Base-by-base conservation (phyloP, 2,797 vertebrate species). In the Chrysolophus pictus region DNA sequence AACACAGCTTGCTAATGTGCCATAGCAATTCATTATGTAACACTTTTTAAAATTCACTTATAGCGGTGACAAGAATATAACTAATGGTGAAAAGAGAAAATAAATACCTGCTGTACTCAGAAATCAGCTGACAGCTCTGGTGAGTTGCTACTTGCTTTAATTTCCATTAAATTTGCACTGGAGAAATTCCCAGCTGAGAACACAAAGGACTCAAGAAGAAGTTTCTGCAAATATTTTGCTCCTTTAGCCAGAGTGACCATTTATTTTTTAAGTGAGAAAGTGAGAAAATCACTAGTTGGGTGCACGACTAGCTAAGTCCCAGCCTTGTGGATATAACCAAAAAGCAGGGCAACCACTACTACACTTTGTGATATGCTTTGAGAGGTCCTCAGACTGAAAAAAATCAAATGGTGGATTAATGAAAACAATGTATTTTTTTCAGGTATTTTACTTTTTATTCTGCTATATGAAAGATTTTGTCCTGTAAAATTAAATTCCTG, bases 31-130 rank as follows among this genome's bases (percentile, higher is more conserved):
- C 88, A 84, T 18, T 72, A 67, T 15, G 29, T 64, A 93, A 91
- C 1, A 1, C 42, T 75, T 73, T 42, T 72, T 1, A 74, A 81
- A 92, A 87, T 41, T 87, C 39, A 77, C 71, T 91, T 87, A 56
- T 8, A 75, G n/a, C 0, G 0, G 37, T 55, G 77, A 75, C 59
- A 91, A 79, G 55, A 87, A 83, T 31, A 58, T 2, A 58, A 46
- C 77, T 85, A 93, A 9, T 47, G 75, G 39, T 78, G 53, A 33
- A 94, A 93, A 83, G 70, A 78, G 44, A 60, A 95, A 95, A 94
- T 85, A 94, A 96, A 94, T 86, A 93, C 63, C 69, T 87, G 73
- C 13, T 86, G 53, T 60, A 76, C 51, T 83, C 87, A 92, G 55
- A 86, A 87, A 92, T 88, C 93, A 96, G 73, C 70, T 94, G 87